Evolutionary conservation across 2,888 invertebrate genomes (phyloP), one percentile per base, ranked within the genome.

Genomic region (Drosophila peninsularis): DNA sequence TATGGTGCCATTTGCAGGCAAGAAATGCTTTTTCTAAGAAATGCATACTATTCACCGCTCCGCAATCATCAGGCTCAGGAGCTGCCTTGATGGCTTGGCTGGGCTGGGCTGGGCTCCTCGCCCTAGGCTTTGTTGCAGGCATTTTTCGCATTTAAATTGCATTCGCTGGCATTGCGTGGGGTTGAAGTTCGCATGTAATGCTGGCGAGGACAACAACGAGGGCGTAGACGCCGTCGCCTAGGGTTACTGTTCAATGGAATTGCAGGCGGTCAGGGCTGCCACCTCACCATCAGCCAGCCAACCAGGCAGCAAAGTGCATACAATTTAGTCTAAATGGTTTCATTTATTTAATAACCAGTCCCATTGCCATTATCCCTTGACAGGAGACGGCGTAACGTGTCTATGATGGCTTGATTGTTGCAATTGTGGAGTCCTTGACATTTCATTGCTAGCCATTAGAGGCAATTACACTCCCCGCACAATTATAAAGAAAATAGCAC

Each of bases 131-230:
- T 47, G 67, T 45, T 50, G 58, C 58, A 75, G 71, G 86, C 74
- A 86, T 82, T 82, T 77, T 62, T 69, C 64, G 83, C 78, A 82
- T 82, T 82, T 88, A 88, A 82, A 82, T 86, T 88, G 86, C 88
- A 88, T 80, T 82, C 70, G 66, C 62, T 65, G 66, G 64, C 66
- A 70, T 60, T 73, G 88, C 83, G 88, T 86, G 86, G 88, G 88
- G 67, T 71, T 67, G 74, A 76, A 68, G 73, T 73, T 77, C 56
- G 73, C 64, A 68, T 80, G 62, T 77, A 78, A 77, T 72, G 62
- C 62, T 52, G 68, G 42, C 80, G 61, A 79, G 65, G 65, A 77
- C 73, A 57, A 47, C 41, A 64, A 11, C 62, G 64, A 60, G 61
- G 67, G 62, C 68, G 54, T 17, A 24, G 69, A 62, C 62, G 71